Conservation (phyloP, 1,140 invertebrate genomes). For the Solenopsis invicta region DNA sequence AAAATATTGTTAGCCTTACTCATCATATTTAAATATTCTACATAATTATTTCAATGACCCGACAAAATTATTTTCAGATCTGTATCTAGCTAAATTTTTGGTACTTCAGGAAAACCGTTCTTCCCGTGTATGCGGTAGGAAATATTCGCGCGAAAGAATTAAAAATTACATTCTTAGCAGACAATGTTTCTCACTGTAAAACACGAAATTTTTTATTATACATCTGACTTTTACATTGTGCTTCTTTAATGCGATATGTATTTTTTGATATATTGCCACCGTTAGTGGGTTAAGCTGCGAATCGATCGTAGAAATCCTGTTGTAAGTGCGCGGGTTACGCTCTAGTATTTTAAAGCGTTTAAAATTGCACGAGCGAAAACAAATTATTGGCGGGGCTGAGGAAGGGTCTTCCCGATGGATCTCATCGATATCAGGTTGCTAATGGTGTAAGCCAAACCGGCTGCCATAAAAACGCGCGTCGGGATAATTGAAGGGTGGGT, state of each 20-base stretch:
- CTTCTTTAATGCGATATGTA: background rate
- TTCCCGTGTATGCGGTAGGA: too few species aligned
- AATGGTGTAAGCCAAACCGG: slow-evolving; percentile 83
- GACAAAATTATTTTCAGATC: too few species aligned
- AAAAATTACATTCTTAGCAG: background rate
- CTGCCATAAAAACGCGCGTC: slow-evolving; percentile 82
- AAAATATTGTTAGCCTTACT: too few species aligned
- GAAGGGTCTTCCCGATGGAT: slow-evolving; percentile 63
- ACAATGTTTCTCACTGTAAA: background rate
- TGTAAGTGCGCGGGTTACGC: background rate
- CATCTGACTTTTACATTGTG: background rate
- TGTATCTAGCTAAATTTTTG: too few species aligned
- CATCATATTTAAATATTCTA: too few species aligned
- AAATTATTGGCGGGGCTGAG: slow-evolving; percentile 54
- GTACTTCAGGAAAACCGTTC: too few species aligned
- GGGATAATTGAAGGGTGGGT: slow-evolving; percentile 83
- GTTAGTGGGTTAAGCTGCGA: background rate
- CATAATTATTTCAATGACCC: too few species aligned
- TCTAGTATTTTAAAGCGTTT: slow-evolving; percentile 43
- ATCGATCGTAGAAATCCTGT: background rate
- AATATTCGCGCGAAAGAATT: background rate
- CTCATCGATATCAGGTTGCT: slow-evolving; percentile 83
- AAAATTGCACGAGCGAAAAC: slow-evolving; percentile 69
- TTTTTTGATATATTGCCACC: background rate
- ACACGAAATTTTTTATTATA: background rate